Evolutionary conservation across 1,140 invertebrate genomes (phyloP), one percentile per base, ranked within the genome.

Genomic region (Phthorimaea operculella): DNA sequence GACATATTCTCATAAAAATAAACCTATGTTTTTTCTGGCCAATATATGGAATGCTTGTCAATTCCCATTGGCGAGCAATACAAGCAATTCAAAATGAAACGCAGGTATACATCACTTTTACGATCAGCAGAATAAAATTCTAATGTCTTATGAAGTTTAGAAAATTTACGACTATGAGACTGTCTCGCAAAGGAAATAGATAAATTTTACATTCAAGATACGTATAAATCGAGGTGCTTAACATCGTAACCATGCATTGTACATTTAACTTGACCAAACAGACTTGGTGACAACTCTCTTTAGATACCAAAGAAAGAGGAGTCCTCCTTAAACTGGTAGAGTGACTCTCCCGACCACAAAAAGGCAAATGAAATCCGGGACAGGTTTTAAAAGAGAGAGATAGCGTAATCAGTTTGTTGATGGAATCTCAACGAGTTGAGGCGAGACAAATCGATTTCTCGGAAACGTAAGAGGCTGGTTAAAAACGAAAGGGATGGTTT

Each of bases 401-500:
- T 63, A 62, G 57, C 52, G 64, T 59, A 66, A 69, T 57, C 70
- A 64, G 57, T 60, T 63, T 59, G 52, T 51, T 62, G 64, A 71
- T 70, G 61, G 64, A 59, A 72, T 73, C 67, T 58, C 55, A 57
- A 67, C 62, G 59, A 64, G 77, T 65, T 66, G 62, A 68, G 68
- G 77, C 74, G 76, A 74, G 76, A 83, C 73, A 75, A 75, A 80
- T 79, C 67, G 76, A 76, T 77, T 80, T 69, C 18, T 16, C 45
- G 9, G 21, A 16, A 66, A 71, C 58, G 52, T 54, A 58, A 58
- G 54, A 28, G 21, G 63, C 74, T 61, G 62, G 17, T 33, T 63
- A 64, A 78, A 72, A 63, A 68, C 59, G 60, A 70, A 60, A 66
- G 67, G 69, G 75, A 79, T 54, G 59, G 64, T 65, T 33, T 52